Evolutionary conservation across 2,113 vertebrate species (phyloP), one percentile per base, ranked within the genome.

Genomic region (Chaetura pelagica): DNA sequence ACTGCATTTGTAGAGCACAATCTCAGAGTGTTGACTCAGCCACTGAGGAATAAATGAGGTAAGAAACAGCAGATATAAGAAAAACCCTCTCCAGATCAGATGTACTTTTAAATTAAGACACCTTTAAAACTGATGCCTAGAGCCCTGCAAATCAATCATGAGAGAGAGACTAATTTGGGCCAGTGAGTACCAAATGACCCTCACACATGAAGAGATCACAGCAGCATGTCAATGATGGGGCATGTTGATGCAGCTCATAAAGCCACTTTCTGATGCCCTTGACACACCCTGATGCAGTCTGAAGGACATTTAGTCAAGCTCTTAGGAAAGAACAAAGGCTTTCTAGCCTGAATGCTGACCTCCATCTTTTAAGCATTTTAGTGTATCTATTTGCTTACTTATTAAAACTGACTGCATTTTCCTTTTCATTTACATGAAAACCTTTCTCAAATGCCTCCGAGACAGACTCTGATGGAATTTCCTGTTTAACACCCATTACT

Each of bases 381-480:
- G 3, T 86, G 83, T 75, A 92, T 94, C 93, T 95, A 87, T 76
- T 91, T 92, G 63, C 66, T 89, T 87, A 46, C n/a, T 74, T 49
- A 57, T 74, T 76, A 40, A 58, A 93, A 89, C 26, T 46, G 57
- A 62, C 73, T 51, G 49, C 58, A 69, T 93, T 94, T 93, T 68
- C 78, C 77, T 95, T 67, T 81, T 88, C 64, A 63, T 77, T 90
- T 58, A 84, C 55, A 72, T 87, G 57, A 90, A 96, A 94, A 94
- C 12, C 32, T 90, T 69, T 86, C 78, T 76, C 84, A 89, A 46
- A 79, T 68, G 52, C 83, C 92, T 57, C 48, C 9, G 34, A 75
- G 84, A 71, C 73, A 42, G 64, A 66, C 69, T 93, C 57, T 26
- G 73, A 67, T 92, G 92, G 73, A 90, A 95, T 91, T 96, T 95